Conservation (phyloP, 2,113 vertebrate species). For the Vidua chalybeata region DNA sequence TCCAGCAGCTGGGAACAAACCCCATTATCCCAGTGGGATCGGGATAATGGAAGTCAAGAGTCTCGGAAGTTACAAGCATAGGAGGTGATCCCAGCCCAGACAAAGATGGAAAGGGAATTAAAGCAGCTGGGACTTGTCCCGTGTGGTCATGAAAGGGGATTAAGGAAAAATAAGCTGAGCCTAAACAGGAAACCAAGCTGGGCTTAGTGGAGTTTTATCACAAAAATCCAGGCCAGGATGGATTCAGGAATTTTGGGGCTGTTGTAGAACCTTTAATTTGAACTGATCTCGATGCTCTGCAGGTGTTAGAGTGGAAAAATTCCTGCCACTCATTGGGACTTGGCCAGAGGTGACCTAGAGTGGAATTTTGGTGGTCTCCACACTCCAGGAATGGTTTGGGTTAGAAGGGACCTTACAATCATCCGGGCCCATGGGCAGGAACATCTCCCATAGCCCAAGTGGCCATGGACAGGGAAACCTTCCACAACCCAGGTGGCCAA, state of each 20-base stretch:
- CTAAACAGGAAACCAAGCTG: neutral
- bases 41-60: neutral
- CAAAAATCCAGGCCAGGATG: neutral
- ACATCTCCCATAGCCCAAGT: neutral
- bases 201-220: neutral
- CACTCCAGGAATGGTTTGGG: too few species aligned
- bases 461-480: neutral
- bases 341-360: neutral
- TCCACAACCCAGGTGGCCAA: neutral
- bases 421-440: neutral
- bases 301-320: neutral
- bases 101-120: neutral
- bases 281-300: neutral
- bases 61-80: neutral
- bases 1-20: neutral
- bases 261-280: neutral
- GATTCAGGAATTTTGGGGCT: neutral
- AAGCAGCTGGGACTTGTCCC: neutral
- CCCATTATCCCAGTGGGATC: neutral
- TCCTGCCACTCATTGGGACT: accelerated
- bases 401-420: neutral
- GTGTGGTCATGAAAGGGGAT: neutral
- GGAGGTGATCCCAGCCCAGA: neutral
- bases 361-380: neutral
- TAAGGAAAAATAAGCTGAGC: neutral